Evolutionary conservation across 2,888 invertebrate genomes (phyloP).

Genomic region (Panopea generosa): DNA sequence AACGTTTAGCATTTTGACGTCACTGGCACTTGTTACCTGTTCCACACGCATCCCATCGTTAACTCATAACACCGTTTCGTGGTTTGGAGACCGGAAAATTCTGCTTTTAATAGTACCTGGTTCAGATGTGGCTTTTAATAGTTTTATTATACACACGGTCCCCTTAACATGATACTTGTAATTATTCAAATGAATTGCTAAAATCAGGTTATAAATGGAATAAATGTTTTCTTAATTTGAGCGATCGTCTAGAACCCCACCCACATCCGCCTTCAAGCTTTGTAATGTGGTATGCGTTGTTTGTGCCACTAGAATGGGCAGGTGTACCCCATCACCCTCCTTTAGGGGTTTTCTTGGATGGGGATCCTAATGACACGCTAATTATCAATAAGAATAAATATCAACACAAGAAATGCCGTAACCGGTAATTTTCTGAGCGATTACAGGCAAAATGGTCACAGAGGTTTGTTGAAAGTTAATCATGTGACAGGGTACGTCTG

Average conservation of each 20-base stretch:
- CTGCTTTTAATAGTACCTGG: neutral
- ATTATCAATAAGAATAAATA: conserved; percentile 44
- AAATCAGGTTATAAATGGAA: conserved; percentile 46
- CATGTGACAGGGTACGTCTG: conserved; percentile 27
- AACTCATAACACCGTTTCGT: too few relatives aligned
- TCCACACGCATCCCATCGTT: too few relatives aligned
- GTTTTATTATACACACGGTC: conserved; percentile 8
- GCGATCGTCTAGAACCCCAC: conserved; percentile 49
- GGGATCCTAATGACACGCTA: conserved; percentile 41
- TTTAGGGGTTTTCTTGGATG: conserved; percentile 6
- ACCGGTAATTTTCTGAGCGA: conserved; percentile 31
- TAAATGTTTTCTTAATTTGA: conserved; percentile 57
- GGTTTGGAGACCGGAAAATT: neutral
- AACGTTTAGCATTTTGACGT: too few relatives aligned
- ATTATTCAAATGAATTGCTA: conserved; percentile 50
- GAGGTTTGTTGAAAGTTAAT: conserved; percentile 28
- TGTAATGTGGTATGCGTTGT: conserved; percentile 42
- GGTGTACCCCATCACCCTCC: conserved; percentile 51
- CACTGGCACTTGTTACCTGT: too few relatives aligned
- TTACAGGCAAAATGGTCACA: conserved; percentile 31
- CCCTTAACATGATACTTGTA: conserved; percentile 37
- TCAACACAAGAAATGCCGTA: conserved; percentile 9
- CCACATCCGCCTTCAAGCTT: conserved; percentile 60
- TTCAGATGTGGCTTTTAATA: neutral
- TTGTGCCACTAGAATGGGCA: conserved; percentile 32